A percentile compares a stretch with the other conserved stretches of the same genome.
phyloP scores from a whole-genome alignment of 2,797 vertebrate genomes.

The Chrysocyon brachyurus region DNA sequence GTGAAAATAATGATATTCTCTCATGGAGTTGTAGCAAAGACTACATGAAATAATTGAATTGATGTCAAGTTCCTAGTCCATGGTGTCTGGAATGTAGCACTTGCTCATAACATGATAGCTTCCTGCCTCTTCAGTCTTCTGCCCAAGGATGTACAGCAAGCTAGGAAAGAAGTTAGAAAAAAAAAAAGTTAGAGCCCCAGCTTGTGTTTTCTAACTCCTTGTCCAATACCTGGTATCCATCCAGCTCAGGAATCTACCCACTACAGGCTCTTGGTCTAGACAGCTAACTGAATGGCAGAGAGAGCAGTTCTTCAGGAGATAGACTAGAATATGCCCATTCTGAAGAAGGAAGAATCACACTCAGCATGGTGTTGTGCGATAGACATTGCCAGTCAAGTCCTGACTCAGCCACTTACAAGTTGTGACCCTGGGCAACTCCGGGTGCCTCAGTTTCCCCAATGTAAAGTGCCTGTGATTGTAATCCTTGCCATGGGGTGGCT shows the following conservation, averaged over 20 bases:
- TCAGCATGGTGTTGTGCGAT: neutral
- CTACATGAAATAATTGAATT: neutral
- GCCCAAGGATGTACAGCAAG: neutral
- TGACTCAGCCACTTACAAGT: neutral
- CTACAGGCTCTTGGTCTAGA: neutral
- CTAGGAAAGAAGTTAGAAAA: neutral
- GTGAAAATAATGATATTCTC: neutral
- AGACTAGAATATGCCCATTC: neutral
- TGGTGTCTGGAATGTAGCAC: neutral
- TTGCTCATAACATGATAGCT: neutral
- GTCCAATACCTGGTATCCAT: neutral
- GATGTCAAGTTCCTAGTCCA: neutral
- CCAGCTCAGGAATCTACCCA: neutral
- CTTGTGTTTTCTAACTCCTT: neutral
- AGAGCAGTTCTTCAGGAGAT: neutral
- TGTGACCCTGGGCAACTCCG: neutral
- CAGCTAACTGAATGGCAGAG: neutral
- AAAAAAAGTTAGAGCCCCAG: neutral
- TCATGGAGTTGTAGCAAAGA: neutral
- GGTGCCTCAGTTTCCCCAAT: neutral
- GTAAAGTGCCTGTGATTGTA: neutral
- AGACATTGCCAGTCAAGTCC: neutral
- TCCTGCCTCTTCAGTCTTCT: neutral
- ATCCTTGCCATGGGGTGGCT: constrained; percentile 39
- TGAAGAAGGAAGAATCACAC: neutral